Conservation (phyloP, 2,113 vertebrate species). For the zebrafish (Danio rerio) region DNA sequence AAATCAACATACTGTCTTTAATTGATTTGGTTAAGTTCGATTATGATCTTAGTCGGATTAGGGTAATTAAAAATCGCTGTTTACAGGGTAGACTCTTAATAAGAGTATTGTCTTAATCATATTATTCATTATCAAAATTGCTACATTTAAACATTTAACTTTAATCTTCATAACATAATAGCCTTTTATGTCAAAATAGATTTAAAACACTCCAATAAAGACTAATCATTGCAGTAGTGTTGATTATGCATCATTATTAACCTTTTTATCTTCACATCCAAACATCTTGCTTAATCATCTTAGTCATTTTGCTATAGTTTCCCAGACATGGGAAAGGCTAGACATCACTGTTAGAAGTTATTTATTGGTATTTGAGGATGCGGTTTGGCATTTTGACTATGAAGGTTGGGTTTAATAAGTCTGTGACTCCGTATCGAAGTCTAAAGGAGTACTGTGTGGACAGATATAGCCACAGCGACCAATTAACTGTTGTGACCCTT, state of each 20-base stretch:
- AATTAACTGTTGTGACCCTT: slow-evolving; percentile 48
- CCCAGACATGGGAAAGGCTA: too few species aligned
- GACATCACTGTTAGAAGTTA: slow-evolving; percentile 33
- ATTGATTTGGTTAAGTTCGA: too few species aligned
- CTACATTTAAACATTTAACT: too few species aligned
- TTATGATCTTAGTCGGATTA: too few species aligned
- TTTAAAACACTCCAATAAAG: too few species aligned
- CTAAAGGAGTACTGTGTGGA: slow-evolving; percentile 30
- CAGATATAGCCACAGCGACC: slow-evolving; percentile 34
- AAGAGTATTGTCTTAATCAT: too few species aligned
- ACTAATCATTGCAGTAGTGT: not conserved
- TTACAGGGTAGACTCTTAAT: too few species aligned
- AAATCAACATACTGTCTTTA: too few species aligned
- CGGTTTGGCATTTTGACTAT: slow-evolving; percentile 22
- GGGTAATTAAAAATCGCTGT: too few species aligned
- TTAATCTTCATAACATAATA: too few species aligned
- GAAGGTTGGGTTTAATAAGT: slow-evolving; percentile 50
- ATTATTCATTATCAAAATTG: too few species aligned
- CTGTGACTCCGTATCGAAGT: slow-evolving; percentile 43
- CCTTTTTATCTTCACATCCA: not conserved
- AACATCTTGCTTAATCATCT: not conserved
- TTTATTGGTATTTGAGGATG: slow-evolving; percentile 15
- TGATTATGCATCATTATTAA: not conserved
- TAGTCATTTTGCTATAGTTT: not conserved
- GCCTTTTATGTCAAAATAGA: too few species aligned